Conservation (phyloP, 2,888 invertebrate species). For the Nasonovia ribisnigri region DNA sequence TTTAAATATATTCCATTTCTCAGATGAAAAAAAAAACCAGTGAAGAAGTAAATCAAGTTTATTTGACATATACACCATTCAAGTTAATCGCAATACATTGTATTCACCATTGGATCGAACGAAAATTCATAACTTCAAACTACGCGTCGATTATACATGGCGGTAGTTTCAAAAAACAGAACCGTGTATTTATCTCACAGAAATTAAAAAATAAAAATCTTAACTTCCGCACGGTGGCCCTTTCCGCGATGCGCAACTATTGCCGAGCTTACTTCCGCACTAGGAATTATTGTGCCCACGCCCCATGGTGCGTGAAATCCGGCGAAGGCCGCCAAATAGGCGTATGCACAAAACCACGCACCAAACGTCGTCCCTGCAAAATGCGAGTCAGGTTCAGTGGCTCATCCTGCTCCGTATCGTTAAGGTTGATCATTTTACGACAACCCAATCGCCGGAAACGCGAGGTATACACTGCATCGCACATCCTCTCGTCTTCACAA, state of each 20-base stretch:
- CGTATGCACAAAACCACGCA: neutral
- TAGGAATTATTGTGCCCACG: neutral
- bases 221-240: neutral
- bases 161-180: neutral
- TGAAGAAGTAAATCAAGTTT: neutral
- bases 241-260: neutral
- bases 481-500: neutral
- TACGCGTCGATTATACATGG: neutral
- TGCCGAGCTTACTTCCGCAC: neutral
- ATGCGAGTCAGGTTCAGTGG: neutral
- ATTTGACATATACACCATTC: too few species aligned
- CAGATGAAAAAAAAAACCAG: neutral
- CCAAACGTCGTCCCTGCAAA: neutral
- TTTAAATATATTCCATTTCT: neutral
- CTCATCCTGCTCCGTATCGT: neutral
- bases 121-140: neutral
- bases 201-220: neutral
- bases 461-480: neutral
- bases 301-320: neutral
- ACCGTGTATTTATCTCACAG: neutral
- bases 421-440: neutral
- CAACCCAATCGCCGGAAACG: neutral
- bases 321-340: neutral
- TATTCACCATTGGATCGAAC: neutral
- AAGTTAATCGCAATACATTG: neutral